Conservation (phyloP, 2,888 invertebrate species). For the Candidula unifasciata region DNA sequence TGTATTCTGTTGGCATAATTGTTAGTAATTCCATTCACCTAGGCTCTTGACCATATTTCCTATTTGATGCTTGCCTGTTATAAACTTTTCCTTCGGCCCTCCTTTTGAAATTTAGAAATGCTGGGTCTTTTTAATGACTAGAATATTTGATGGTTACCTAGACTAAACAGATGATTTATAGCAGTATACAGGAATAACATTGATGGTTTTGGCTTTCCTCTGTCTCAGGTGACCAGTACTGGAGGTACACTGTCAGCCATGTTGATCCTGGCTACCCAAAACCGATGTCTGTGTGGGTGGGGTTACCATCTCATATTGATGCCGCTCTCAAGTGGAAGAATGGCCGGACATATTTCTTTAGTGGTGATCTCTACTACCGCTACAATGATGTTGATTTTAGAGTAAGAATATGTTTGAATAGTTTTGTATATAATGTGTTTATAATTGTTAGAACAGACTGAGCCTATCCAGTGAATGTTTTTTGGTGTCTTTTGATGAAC, state of each 20-base stretch:
- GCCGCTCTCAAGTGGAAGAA: slow-evolving; percentile 94
- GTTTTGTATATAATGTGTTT: not conserved
- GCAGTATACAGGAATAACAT: not conserved
- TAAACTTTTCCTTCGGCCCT: not conserved
- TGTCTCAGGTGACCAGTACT: slow-evolving; percentile 86
- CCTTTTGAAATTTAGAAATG: not conserved
- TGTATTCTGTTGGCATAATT: too few species aligned
- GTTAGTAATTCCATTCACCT: too few species aligned
- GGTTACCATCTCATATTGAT: slow-evolving; percentile 90
- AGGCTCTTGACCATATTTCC: too few species aligned
- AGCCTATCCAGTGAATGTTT: too few species aligned
- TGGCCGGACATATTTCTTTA: slow-evolving; percentile 97
- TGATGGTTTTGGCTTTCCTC: not conserved
- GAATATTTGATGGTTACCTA: not conserved
- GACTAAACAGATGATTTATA: not conserved
- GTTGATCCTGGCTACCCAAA: slow-evolving; percentile 74
- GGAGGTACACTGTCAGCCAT: slow-evolving; percentile 90
- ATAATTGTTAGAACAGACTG: too few species aligned
- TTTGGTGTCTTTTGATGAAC: too few species aligned
- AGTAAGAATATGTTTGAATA: slow-evolving; percentile 81
- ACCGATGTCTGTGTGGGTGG: slow-evolving; percentile 83
- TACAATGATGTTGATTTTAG: slow-evolving; percentile 95
- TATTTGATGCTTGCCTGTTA: too few species aligned
- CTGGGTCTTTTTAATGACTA: not conserved
- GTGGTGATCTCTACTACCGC: slow-evolving; percentile 92